Conservation (phyloP, 2,113 vertebrate genomes). For the Pleuronectes platessa region DNA sequence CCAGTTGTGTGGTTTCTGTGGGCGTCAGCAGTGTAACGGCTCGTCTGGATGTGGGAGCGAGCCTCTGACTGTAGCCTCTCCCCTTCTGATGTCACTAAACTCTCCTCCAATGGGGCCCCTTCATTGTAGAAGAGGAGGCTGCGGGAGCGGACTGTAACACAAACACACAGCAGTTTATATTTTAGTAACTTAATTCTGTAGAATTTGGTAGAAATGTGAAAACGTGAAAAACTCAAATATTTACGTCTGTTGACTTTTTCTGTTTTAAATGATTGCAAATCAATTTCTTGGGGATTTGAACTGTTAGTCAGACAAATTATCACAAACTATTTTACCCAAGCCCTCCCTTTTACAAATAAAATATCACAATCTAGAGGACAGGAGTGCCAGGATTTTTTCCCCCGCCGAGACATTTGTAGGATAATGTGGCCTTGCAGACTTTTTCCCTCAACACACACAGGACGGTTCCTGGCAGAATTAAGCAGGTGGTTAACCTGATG, state of each 20-base stretch:
- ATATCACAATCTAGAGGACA: not conserved
- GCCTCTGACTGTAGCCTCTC: slow-evolving; percentile 70
- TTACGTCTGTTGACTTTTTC: too few species aligned
- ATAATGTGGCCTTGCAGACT: not conserved
- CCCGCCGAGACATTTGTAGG: not conserved
- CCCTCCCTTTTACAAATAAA: not conserved
- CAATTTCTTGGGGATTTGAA: too few species aligned
- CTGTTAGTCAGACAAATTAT: too few species aligned
- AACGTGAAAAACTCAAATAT: too few species aligned
- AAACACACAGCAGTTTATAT: slow-evolving; percentile 35
- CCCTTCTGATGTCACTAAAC: slow-evolving; percentile 85
- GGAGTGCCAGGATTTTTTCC: not conserved
- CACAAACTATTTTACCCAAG: too few species aligned
- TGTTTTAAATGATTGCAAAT: too few species aligned
- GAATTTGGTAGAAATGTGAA: too few species aligned
- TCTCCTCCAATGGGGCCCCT: slow-evolving; percentile 87
- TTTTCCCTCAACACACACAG: not conserved
- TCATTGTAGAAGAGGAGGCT: slow-evolving; percentile 97
- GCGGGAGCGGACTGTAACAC: slow-evolving; percentile 90
- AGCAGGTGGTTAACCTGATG: not conserved
- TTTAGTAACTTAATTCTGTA: too few species aligned
- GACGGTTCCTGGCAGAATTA: not conserved
- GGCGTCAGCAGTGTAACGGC: slow-evolving; percentile 68
- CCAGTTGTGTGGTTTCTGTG: slow-evolving; percentile 75
- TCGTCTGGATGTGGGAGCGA: slow-evolving; percentile 70